A percentile compares a stretch with the other conserved stretches of the same genome.
phyloP scores from a whole-genome alignment of 2,888 invertebrate genomes.

The Tetranychus piercei region DNA sequence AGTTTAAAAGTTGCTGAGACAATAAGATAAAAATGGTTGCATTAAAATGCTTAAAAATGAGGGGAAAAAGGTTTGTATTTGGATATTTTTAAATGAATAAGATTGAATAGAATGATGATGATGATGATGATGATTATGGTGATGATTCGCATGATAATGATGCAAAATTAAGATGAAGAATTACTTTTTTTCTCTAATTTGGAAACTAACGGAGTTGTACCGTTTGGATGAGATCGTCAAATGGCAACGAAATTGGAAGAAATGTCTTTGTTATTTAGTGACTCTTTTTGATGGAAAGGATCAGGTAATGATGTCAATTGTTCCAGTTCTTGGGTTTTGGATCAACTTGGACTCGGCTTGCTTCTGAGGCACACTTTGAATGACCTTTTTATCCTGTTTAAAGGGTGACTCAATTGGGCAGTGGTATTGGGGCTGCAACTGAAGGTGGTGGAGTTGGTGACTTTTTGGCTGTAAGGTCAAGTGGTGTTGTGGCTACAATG shows the following conservation, averaged over 20 bases:
- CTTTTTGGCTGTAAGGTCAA: slow-evolving; percentile 19
- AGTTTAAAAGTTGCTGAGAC: no score
- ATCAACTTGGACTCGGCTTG: background rate
- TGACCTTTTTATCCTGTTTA: background rate
- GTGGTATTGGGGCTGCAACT: background rate
- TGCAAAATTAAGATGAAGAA: background rate
- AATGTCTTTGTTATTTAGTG: background rate
- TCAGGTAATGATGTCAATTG: background rate
- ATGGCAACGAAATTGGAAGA: slow-evolving; percentile 1
- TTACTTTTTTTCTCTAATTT: background rate
- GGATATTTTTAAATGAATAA: background rate
- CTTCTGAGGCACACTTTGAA: no score
- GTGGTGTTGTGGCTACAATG: slow-evolving; percentile 17
- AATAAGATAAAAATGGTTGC: background rate
- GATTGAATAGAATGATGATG: background rate
- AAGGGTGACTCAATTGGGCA: background rate
- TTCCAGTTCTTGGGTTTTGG: background rate
- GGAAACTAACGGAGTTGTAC: background rate
- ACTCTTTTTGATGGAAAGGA: background rate
- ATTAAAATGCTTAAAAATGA: background rate
- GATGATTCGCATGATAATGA: background rate
- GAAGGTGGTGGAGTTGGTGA: slow-evolving; percentile 4
- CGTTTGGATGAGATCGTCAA: background rate
- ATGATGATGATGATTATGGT: background rate
- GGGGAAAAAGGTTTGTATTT: background rate